These are phyloP conservation scores for Oncorhynchus mykiss DNA, from an alignment of 2,113 vertebrate species.

Conservation along the genomic window DNA sequence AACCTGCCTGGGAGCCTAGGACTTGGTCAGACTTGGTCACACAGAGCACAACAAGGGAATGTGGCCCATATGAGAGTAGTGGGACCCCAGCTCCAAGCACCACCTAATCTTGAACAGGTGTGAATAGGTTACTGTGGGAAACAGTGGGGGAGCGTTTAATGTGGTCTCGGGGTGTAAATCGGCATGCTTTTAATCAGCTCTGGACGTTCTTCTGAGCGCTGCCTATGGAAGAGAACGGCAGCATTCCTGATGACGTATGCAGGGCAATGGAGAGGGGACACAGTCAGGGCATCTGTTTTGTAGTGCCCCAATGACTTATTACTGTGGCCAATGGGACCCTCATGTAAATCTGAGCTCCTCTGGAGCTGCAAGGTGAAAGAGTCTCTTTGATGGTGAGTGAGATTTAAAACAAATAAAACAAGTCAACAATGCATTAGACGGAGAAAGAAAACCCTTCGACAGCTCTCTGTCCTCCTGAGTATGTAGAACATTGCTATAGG, in stretches of 20 bases:
- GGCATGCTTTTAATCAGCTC: conserved; percentile 71
- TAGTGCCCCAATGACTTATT: conserved; percentile 9
- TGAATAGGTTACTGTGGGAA: conserved; percentile 54
- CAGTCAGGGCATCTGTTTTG: not conserved
- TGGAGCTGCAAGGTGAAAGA: not conserved
- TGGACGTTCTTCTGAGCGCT: conserved; percentile 68
- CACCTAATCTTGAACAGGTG: not conserved
- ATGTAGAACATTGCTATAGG: not conserved
- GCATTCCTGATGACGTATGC: conserved; percentile 8
- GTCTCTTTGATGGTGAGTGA: not conserved
- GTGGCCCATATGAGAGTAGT: conserved; percentile 60
- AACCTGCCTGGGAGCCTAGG: not conserved
- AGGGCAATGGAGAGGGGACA: conserved; percentile 1
- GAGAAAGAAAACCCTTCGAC: not conserved
- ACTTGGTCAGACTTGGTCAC: not conserved
- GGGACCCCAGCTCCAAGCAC: not conserved
- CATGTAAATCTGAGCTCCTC: not conserved
- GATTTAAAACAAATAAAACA: conserved; percentile 1
- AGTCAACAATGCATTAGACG: not conserved
- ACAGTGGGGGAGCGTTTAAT: conserved; percentile 41
- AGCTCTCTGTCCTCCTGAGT: not conserved
- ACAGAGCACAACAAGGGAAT: conserved; percentile 60
- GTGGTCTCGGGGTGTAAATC: conserved; percentile 51
- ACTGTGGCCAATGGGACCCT: not conserved
- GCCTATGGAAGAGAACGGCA: conserved; percentile 55